Base-by-base conservation (phyloP, 2,113 vertebrate species). In the Phrynosoma platyrhinos region DNA sequence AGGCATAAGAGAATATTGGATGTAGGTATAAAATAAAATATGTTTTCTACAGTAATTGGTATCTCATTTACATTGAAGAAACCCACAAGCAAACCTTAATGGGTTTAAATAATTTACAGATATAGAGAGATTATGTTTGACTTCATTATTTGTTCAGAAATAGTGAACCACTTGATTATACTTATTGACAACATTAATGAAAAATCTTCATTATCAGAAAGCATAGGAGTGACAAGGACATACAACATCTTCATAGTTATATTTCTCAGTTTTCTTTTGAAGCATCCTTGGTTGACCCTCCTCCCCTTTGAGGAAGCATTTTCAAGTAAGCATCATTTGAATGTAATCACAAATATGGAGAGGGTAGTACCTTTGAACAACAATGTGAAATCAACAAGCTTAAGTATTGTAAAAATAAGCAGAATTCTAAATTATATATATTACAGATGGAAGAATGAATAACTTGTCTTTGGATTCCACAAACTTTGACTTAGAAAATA, bases 321-420 rank as follows among this genome's bases (percentile, higher is more conserved):
- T 95, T 85, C 81, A 55, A 21, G 71, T 36, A 79, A 83, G 5
- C 89, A 0, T 76, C 86, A 89, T 78, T 95, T 88, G 88, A 55
- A 53, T 93, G 88, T 82, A 95, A 94, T 88, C 91, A 92, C 87
- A 92, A 92, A 86, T 86, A 91, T 91, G 27, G 21, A 85, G 82
- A 81, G 25, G 84, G 75, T 12, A 36, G 80, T 86, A 93, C 86
- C 47, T n/a, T 55, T 71, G 30, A 92, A 94, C 91, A 89, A 91
- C 83, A 12, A 7, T 89, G 88, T 86, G 79, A 87, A 89, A 91
- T 92, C 42, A 90, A 82, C 83, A 47, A 84, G 89, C 84, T 71
- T 77, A 47, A 85, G 68, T 0, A 1, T 79, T 87, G 88, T 0
- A 0, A 82, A 89, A 53, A 83, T 86, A 86, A 40, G 52, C 23